Evolutionary conservation across 2,113 vertebrate genomes (phyloP).

Genomic region (Pedionomus torquatus): DNA sequence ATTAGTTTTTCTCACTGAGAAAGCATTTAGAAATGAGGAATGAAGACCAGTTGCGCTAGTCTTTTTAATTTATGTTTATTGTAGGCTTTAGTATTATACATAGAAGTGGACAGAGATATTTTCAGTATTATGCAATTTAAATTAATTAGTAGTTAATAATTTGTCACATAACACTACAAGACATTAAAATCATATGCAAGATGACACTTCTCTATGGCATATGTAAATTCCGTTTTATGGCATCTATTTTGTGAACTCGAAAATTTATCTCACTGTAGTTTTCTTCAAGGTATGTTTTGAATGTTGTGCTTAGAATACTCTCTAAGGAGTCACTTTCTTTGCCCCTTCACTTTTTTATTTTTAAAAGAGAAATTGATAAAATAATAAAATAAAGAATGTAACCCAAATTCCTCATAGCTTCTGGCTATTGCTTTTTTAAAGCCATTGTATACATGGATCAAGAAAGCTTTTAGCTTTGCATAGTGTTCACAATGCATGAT

Average conservation of each 20-base stretch:
- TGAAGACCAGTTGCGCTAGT: neutral
- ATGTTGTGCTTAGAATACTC: neutral
- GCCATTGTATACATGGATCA: neutral
- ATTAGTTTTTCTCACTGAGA: neutral
- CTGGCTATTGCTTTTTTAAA: neutral
- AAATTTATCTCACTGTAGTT: neutral
- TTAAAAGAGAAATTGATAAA: neutral
- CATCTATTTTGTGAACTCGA: neutral
- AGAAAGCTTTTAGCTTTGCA: neutral
- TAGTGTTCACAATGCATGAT: neutral
- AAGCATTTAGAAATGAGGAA: neutral
- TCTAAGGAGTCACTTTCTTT: neutral
- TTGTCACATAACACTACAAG: neutral
- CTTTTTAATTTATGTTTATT: neutral
- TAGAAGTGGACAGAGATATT: neutral
- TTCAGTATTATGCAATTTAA: constrained; percentile 12
- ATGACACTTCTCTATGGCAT: neutral
- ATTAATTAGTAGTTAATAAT: constrained; percentile 35
- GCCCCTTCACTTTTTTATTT: neutral
- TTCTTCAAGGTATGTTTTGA: neutral
- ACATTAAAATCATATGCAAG: neutral
- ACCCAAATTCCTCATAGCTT: neutral
- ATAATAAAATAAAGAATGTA: neutral
- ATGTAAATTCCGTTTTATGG: neutral
- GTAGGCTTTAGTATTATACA: neutral